These are phyloP conservation scores for Hydrocynus forskahlii DNA, from an alignment of 2,797 vertebrate genomes.

Conservation along the genomic window DNA sequence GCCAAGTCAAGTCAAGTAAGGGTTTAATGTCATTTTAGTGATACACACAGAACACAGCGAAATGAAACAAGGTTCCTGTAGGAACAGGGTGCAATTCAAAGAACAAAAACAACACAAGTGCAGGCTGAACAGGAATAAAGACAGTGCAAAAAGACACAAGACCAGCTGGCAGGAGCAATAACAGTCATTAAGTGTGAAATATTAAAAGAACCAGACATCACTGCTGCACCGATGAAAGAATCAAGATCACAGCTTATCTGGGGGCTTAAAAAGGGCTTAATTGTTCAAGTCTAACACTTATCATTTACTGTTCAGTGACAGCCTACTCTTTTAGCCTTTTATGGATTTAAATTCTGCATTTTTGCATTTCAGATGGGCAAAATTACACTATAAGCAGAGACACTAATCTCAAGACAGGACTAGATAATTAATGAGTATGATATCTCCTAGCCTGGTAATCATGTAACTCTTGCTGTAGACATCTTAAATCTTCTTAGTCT, in stretches of 20 bases:
- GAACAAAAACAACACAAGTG: no score
- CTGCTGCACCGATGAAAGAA: neutral
- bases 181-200: no score
- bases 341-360: neutral
- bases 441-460: slow-evolving; percentile 31
- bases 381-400: neutral
- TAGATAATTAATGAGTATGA: slow-evolving; percentile 40
- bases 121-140: no score
- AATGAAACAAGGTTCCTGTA: no score
- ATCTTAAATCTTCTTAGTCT: slow-evolving; percentile 42
- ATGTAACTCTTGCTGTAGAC: slow-evolving; percentile 14
- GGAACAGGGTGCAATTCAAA: no score
- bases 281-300: neutral
- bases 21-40: no score
- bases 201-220: neutral
- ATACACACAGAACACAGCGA: no score
- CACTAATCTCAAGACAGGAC: slow-evolving; percentile 1
- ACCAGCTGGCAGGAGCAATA: no score
- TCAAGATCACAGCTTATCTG: neutral
- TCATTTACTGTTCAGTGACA: neutral
- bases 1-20: no score
- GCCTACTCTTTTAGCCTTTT: neutral
- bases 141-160: no score
- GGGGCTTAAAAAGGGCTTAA: neutral
- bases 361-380: neutral